Evolutionary conservation across 2,113 vertebrate genomes (phyloP), one percentile per base, ranked within the genome.

Genomic region (Lasiurus cinereus): DNA sequence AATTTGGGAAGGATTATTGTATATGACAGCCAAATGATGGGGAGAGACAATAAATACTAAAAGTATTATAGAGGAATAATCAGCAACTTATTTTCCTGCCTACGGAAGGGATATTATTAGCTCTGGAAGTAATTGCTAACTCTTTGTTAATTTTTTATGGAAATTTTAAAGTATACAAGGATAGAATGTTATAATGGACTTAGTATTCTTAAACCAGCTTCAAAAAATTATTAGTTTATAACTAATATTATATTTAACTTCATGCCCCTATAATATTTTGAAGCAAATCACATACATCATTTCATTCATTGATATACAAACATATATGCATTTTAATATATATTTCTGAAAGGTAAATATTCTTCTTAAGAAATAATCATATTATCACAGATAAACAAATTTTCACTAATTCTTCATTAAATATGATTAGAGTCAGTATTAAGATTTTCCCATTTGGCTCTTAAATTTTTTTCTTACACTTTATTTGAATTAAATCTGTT

Each of bases 81-180:
- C 15, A 93, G 7, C 54, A 74, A 64, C 33, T 93, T 94, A 70
- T 83, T 93, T 96, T 88, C 77, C 50, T 88, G 59, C 36, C 31
- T 59, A 82, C n/a, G 14, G 12, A 94, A 92, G 14, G 52, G 33
- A 22, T 48, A 48, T 64, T 79, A 27, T 62, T 94, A 88, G 62
- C 77, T 62, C 6, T 90, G 36, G 29, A 7, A 92, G 29, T 93
- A 76, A 54, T 54, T 80, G n/a, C 56, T 94, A 93, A 67, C 56
- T 54, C 27, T 91, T 56, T 89, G 13, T 80, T 76, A 43, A 18
- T 83, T 73, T 88, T 95, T 93, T 56, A 4, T 89, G 43, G 83
- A 90, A 91, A 50, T 33, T 88, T 70, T 48, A 70, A 93, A 76
- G 27, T 76, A 29, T 78, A n/a, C 3, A 86, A 91, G 94, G 91